phyloP scores from a whole-genome alignment of 2,888 invertebrate genomes.

The Rutpela maculata region DNA sequence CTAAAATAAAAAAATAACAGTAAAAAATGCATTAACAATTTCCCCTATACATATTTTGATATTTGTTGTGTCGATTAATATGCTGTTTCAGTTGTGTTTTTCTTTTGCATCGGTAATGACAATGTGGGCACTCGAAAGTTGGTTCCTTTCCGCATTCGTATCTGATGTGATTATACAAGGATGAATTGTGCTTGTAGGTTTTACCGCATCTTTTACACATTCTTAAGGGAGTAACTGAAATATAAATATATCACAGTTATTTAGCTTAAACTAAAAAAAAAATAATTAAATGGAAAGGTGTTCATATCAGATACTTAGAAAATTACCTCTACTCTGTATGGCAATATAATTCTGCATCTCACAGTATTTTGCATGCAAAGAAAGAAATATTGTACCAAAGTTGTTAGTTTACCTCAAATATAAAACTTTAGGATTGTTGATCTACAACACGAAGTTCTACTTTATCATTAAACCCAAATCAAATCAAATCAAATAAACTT shows the following conservation, averaged over 20 bases:
- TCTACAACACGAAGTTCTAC: too few relatives aligned
- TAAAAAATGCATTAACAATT: neutral
- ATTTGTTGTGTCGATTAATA: neutral
- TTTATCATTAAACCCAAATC: too few relatives aligned
- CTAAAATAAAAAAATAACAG: neutral
- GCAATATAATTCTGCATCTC: too few relatives aligned
- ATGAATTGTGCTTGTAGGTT: conserved; percentile 56
- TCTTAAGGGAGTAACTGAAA: conserved; percentile 5
- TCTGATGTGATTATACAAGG: conserved; percentile 53
- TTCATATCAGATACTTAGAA: neutral
- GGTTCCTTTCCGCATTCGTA: conserved; percentile 77
- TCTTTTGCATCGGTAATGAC: conserved; percentile 46
- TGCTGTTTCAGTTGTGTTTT: conserved; percentile 49
- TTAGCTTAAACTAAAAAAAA: neutral
- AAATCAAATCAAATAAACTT: too few relatives aligned
- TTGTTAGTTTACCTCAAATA: too few relatives aligned
- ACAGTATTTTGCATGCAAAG: too few relatives aligned
- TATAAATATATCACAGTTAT: conserved; percentile 11
- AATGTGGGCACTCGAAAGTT: conserved; percentile 79
- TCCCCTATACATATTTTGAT: neutral
- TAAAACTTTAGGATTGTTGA: too few relatives aligned
- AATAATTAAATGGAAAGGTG: neutral
- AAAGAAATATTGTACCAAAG: too few relatives aligned
- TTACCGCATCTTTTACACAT: conserved; percentile 37
- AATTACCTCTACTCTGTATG: neutral